A percentile compares a stretch with the other conserved stretches of the same genome.
Evolutionary conservation across 92 coral and sea anemone genomes (phyloP).

Genomic region (Palythoa heliodiscus): DNA sequence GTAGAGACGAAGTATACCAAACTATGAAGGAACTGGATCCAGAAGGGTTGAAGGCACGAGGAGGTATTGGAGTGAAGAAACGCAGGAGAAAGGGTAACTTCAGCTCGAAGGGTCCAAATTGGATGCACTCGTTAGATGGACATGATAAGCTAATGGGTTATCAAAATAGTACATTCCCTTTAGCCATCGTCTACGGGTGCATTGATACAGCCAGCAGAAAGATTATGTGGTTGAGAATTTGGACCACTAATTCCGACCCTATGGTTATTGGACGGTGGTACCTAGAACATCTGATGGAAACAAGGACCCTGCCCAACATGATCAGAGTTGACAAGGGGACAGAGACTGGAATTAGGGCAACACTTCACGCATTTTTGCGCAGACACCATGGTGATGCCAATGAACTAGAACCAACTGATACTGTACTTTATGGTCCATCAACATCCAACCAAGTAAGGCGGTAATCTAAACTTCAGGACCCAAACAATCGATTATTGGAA

Average conservation of each 20-base stretch:
- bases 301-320: constrained; percentile 8
- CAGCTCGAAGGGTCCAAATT: neutral
- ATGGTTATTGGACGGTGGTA: constrained; percentile 18
- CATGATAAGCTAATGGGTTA: too few relatives aligned
- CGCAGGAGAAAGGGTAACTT: neutral
- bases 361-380: constrained; percentile 10
- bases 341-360: constrained; percentile 24
- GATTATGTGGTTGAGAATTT: neutral
- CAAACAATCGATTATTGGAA: too few relatives aligned
- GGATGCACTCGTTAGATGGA: constrained; percentile 5
- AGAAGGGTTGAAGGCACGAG: constrained; percentile 6
- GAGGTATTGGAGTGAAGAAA: neutral
- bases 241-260: constrained; percentile 8
- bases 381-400: constrained; percentile 18
- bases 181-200: too few relatives aligned
- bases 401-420: constrained; percentile 4
- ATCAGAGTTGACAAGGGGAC: constrained; percentile 19
- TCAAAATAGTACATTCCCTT: neutral
- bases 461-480: neutral
- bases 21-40: constrained; percentile 2
- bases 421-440: constrained; percentile 32
- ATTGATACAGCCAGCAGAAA: too few relatives aligned
- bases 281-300: constrained; percentile 9
- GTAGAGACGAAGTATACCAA: neutral
- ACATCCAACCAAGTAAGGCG: constrained; percentile 10